Evolutionary conservation across 2,888 invertebrate species (phyloP), one percentile per base, ranked within the genome.

Genomic region (Spicauda simplicius): DNA sequence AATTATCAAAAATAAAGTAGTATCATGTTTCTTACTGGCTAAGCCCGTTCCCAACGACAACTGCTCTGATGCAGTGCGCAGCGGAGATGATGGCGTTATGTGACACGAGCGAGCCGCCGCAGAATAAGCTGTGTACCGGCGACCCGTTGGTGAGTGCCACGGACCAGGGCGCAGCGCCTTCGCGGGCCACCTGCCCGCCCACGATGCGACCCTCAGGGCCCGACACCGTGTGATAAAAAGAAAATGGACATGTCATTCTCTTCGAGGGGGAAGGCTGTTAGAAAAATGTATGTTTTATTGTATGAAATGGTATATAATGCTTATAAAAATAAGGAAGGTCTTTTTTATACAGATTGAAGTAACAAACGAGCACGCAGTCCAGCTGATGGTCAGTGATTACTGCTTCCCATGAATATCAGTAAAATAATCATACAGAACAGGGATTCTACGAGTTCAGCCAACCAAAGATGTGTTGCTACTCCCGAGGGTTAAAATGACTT

Each of bases 101-200:
- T n/a, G n/a, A 81, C 69, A 95, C 93, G 69, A 95, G 93, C 30
- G 87, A 87, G 0, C 78, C 93, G 0, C 95, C 95, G 74, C 95
- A 95, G 69, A 85, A 85, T 25, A 94, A 59, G n/a, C 30, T 18
- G 2, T 54, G 33, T 14, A 7, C 4, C 0, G 18, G 6, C 14
- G 10, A 12, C 0, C 64, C 64, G n/a, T 16, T 45, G 18, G 65
- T 52, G 12, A 65, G 14, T 1, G 52, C 65, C 20, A 54, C 59
- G 41, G 54, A 54, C 65, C 65, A 65, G 10, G 65, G 58, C 53
- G 25, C 53, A n/a, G 37, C 30, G 14, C 58, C 58, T 8, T 72
- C 66, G 0, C 73, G 71, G 0, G 81, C 81, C 0, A 72, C 66
- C 0, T 7, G 20, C 0, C 82, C 82, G 0, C 82, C 83, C 1